Evolutionary conservation across 1,140 invertebrate genomes (phyloP).

Genomic region (Ruditapes philippinarum): DNA sequence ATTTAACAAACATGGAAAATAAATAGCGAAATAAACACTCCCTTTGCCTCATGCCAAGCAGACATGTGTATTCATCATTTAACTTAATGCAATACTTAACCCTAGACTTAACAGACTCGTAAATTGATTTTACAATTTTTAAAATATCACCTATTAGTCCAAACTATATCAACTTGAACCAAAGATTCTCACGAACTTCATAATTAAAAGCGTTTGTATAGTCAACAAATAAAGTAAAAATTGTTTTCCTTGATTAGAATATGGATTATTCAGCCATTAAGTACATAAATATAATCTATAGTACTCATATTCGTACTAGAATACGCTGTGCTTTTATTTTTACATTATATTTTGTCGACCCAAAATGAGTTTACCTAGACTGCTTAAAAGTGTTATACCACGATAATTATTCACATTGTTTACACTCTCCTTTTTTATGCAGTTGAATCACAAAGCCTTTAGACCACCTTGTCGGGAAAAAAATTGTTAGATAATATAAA

Average conservation of each 20-base stretch:
- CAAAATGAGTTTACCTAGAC: conserved; percentile 14
- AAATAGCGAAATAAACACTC: too few relatives aligned
- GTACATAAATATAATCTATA: not conserved
- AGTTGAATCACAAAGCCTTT: not conserved
- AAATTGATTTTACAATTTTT: too few relatives aligned
- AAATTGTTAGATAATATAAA: not conserved
- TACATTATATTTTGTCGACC: conserved; percentile 41
- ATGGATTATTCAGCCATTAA: conserved; percentile 19
- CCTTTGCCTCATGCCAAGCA: conserved; percentile 20
- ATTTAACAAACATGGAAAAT: too few relatives aligned
- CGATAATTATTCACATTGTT: too few relatives aligned
- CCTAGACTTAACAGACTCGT: too few relatives aligned
- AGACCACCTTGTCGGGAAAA: too few relatives aligned
- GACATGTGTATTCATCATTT: too few relatives aligned
- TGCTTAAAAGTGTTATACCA: too few relatives aligned
- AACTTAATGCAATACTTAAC: too few relatives aligned
- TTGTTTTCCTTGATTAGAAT: conserved; percentile 35
- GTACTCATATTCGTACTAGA: not conserved
- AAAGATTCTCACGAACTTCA: not conserved
- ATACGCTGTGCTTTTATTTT: not conserved
- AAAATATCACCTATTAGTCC: conserved; percentile 15
- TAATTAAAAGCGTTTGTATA: conserved; percentile 56
- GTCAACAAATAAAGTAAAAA: conserved; percentile 1
- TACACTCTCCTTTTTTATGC: conserved; percentile 46
- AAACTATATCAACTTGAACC: too few relatives aligned